Conservation (phyloP, 2,113 vertebrate species). For the Calonectris borealis region DNA sequence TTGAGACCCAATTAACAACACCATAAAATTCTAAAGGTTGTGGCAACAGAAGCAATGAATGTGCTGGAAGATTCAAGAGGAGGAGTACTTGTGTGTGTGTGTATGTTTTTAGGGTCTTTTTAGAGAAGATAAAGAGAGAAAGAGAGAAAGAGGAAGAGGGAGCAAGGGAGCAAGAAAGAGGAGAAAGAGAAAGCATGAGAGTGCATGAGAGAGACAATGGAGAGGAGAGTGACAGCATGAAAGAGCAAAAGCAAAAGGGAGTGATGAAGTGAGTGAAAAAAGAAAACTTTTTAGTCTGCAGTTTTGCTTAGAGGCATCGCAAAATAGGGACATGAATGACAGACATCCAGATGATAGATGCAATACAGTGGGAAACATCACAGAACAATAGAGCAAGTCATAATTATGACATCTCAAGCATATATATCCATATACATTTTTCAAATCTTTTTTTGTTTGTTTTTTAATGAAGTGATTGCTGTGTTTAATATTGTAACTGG, state of each 20-base stretch:
- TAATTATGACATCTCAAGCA: not conserved
- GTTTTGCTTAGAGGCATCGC: not conserved
- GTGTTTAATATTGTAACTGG: not conserved
- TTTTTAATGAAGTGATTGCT: not conserved
- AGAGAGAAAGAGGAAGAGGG: not conserved
- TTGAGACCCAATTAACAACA: slow-evolving; percentile 9
- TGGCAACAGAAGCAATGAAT: not conserved
- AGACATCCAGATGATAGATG: not conserved
- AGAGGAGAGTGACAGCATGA: not conserved
- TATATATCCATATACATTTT: not conserved
- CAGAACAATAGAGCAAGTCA: not conserved
- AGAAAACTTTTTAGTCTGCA: not conserved
- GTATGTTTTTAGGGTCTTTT: not conserved
- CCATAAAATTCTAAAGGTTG: not conserved
- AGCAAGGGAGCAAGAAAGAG: not conserved
- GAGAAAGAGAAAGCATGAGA: not conserved
- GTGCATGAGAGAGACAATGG: fast-evolving
- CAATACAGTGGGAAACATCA: not conserved
- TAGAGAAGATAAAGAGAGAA: not conserved
- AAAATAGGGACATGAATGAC: not conserved
- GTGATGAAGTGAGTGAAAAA: not conserved
- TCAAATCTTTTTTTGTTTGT: not conserved
- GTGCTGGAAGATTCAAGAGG: not conserved
- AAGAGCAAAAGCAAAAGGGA: not conserved
- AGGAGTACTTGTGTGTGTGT: not conserved